A percentile compares a stretch with the other conserved stretches of the same genome.
phyloP scores from a whole-genome alignment of 2,113 vertebrate genomes.

The Theristicus caerulescens region DNA sequence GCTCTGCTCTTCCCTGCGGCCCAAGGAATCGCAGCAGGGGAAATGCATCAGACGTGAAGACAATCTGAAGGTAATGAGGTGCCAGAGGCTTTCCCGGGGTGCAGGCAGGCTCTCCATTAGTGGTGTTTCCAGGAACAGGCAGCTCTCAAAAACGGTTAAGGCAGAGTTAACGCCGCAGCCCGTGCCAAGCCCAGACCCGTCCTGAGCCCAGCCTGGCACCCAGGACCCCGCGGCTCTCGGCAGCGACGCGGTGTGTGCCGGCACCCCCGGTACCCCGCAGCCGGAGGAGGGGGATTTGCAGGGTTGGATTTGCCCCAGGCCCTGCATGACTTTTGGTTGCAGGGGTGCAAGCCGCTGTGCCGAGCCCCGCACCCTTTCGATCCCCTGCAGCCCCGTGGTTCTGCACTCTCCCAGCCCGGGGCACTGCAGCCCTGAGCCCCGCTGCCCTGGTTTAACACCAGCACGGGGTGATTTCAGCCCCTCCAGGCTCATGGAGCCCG shows the following conservation, averaged over 20 bases:
- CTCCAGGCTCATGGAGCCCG: accelerated
- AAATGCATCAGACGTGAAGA: accelerated
- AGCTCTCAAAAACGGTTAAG: background rate
- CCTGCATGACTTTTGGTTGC: background rate
- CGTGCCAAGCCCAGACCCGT: background rate
- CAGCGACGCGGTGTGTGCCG: background rate
- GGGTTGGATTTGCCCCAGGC: background rate
- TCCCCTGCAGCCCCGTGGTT: background rate
- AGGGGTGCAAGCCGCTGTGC: background rate
- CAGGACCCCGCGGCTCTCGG: background rate
- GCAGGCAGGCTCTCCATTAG: background rate
- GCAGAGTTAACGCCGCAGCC: background rate
- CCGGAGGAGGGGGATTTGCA: background rate
- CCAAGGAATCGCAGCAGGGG: background rate
- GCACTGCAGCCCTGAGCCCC: background rate
- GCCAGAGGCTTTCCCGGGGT: background rate
- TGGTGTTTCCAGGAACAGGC: background rate
- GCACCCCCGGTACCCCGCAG: background rate
- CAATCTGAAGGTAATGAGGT: background rate
- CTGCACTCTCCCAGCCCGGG: accelerated
- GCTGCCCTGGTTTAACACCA: accelerated
- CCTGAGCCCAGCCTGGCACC: background rate
- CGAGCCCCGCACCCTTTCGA: background rate
- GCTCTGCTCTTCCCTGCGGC: background rate
- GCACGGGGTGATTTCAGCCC: background rate